phyloP scores from a whole-genome alignment of 2,797 vertebrate genomes.

The Forpus xanthops region DNA sequence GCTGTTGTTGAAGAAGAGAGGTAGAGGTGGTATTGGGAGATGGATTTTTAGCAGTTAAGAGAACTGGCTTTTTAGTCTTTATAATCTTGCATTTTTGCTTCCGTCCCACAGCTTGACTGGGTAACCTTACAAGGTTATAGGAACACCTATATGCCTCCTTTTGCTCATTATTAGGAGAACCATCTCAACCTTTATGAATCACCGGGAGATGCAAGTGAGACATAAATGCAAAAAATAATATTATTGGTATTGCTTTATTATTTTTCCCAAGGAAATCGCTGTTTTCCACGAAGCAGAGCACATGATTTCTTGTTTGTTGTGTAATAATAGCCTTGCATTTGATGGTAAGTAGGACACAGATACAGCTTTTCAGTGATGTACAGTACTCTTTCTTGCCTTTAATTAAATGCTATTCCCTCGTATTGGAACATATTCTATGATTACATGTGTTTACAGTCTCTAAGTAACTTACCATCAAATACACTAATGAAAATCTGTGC shows the following conservation, averaged over 20 bases:
- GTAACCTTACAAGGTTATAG: background rate
- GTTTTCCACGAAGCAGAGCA: background rate
- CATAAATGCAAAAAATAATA: background rate
- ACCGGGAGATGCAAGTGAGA: background rate
- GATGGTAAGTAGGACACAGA: constrained; percentile 36
- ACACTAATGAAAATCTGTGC: background rate
- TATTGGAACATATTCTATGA: constrained; percentile 23
- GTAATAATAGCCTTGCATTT: constrained; percentile 25
- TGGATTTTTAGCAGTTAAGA: background rate
- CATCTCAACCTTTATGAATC: background rate
- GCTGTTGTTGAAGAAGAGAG: background rate
- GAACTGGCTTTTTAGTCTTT: background rate
- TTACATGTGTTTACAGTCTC: background rate
- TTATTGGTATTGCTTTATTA: background rate
- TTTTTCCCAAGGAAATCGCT: background rate
- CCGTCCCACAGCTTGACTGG: background rate
- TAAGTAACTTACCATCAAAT: constrained; percentile 11
- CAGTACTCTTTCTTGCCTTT: constrained; percentile 45
- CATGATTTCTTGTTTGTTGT: constrained; percentile 3
- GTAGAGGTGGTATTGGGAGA: background rate
- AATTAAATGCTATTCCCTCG: constrained; percentile 63
- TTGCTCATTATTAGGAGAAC: background rate
- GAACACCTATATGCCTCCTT: background rate
- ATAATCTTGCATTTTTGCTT: background rate
- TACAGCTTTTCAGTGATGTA: constrained; percentile 32